Base-by-base conservation (phyloP, 1,140 invertebrate species). In the Cydia pomonella region DNA sequence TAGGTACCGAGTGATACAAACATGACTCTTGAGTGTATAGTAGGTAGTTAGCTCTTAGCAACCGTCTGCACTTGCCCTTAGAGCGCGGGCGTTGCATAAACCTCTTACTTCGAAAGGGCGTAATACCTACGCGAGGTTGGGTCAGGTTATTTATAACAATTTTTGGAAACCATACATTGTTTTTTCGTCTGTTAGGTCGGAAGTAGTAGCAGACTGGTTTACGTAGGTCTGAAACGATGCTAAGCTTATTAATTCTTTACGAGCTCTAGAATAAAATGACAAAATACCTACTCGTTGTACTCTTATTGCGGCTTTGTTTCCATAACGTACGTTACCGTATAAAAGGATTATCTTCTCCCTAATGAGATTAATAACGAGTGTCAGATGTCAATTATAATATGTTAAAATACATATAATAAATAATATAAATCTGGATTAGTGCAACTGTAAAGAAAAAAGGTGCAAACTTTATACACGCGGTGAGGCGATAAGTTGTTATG, bases 21-120 rank as follows among this genome's bases (percentile, higher is more conserved):
- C 41, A 44, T 16, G 41, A 44, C 47, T 50, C 6, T 50, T 18
- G 47, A 50, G n/a, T 2, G 13, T 50, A 18, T n/a, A 5, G 47
- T 50, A n/a, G n/a, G n/a, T 50, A 50, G 47, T 63, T 63, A 63
- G 21, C 21, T 63, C 21, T 63, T 63, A 12, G n/a, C 23, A 25
- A 25, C 23, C 18, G 25, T 63, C 59, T 63, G 21, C 21, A 63
- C 59, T 18, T 3, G 59, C 59, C 59, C 21, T 63, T 23, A 23
- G 13, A 23, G 13, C n/a, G 21, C 21, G 21, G 23, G 25, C 21
- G 59, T 27, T 63, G 59, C 23, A 16, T 25, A 25, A 18, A 18
- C 47, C 47, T 44, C 41, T 44, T 50, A 50, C 47, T 50, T 50
- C 47, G 12, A 50, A 50, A 50, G 47, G 47, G 47, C n/a, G 16